Conservation (phyloP, 37 sponge, comb jelly and placozoan species). For the Amphimedon queenslandica region DNA sequence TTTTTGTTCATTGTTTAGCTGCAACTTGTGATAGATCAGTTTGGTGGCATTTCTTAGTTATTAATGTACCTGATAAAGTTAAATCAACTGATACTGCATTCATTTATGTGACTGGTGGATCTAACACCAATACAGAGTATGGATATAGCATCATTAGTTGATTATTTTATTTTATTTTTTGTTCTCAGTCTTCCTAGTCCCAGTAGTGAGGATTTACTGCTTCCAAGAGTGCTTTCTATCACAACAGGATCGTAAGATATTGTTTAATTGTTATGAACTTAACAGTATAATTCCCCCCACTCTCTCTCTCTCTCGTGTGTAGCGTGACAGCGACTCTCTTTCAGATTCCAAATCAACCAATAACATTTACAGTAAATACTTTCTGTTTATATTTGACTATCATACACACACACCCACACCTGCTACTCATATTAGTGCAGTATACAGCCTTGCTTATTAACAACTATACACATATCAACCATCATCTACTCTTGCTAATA, state of each 20-base stretch:
- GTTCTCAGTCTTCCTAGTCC: slow-evolving; percentile 24
- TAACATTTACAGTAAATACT: slow-evolving; percentile 71
- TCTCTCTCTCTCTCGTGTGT: not conserved
- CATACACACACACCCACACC: no score
- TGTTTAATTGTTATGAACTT: not conserved
- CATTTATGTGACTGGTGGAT: slow-evolving; percentile 83
- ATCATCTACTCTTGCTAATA: no score
- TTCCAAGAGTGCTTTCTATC: slow-evolving; percentile 25
- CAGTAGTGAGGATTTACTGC: slow-evolving; percentile 19
- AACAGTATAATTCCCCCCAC: not conserved
- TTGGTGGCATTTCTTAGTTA: slow-evolving; percentile 86
- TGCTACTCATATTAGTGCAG: not conserved
- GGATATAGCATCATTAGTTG: not conserved
- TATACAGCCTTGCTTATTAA: not conserved
- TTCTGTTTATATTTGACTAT: no score
- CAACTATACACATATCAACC: no score
- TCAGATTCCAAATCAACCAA: slow-evolving; percentile 87
- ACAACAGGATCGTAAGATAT: slow-evolving; percentile 57
- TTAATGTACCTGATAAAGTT: slow-evolving; percentile 74
- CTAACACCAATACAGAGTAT: slow-evolving; percentile 55
- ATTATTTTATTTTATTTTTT: not conserved
- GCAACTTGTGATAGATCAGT: slow-evolving; percentile 48
- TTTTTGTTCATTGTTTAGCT: slow-evolving; percentile 17
- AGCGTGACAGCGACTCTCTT: slow-evolving; percentile 75
- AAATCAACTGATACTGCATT: slow-evolving; percentile 59